Evolutionary conservation across 2,113 vertebrate species (phyloP).

Genomic region (Rafetus swinhoei): DNA sequence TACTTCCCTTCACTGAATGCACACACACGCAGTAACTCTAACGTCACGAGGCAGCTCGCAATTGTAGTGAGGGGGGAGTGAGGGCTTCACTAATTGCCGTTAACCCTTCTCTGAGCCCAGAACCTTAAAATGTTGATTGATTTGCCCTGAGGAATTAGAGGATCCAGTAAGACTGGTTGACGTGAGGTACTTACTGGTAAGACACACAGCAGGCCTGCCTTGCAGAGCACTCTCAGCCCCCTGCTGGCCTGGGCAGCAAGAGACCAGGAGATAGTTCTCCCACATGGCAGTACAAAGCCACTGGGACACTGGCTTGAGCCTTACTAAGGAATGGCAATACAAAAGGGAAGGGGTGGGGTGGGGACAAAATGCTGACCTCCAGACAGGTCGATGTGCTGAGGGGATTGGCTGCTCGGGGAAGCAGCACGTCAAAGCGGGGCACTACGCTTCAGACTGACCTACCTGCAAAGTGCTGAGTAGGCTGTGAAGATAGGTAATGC

Average conservation of each 20-base stretch:
- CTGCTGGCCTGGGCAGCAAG: not conserved
- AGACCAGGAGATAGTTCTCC: not conserved
- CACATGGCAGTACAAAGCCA: fast-evolving
- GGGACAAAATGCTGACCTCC: not conserved
- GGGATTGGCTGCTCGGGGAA: fast-evolving
- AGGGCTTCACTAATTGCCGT: not conserved
- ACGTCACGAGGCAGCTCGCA: fast-evolving
- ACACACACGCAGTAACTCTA: not conserved
- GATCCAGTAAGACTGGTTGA: not conserved
- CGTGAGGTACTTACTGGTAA: not conserved
- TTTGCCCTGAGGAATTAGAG: not conserved
- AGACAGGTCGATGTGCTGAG: fast-evolving
- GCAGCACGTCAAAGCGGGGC: not conserved
- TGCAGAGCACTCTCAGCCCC: not conserved
- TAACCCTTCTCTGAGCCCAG: not conserved
- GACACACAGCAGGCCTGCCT: not conserved
- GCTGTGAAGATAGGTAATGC: constrained; percentile 88
- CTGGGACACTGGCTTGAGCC: not conserved
- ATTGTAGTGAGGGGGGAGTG: not conserved
- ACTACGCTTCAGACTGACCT: not conserved
- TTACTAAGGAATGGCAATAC: fast-evolving
- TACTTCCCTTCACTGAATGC: fast-evolving
- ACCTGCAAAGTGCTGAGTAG: constrained; percentile 93
- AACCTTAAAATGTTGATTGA: not conserved
- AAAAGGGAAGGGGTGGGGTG: fast-evolving